Conservation (phyloP, 2,113 vertebrate genomes). For the western clawed frog (Xenopus tropicalis) region UCB_Xtro_10.0 CM004443.2:14549001-14549500, state of each 20-base stretch:
- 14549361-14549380: background rate
- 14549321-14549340: constrained; percentile 67
- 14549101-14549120: no score
- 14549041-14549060: constrained; percentile 83
- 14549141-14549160: background rate
- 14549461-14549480: no score
- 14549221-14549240: constrained; percentile 81
- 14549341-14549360: constrained; percentile 71
- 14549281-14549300: constrained; percentile 67
- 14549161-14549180: constrained; percentile 69
- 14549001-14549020: constrained; percentile 79
- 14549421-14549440: no score
- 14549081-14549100: no score
- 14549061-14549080: constrained; percentile 61
- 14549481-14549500: no score
- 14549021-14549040: constrained; percentile 94
- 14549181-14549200: constrained; percentile 58
- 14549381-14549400: no score
- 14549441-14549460: no score
- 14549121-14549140: no score
- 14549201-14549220: constrained; percentile 32
- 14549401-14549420: no score
- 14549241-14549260: constrained; percentile 71
- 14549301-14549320: constrained; percentile 69
- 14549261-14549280: constrained; percentile 76